Evolutionary conservation across 2,888 invertebrate genomes (phyloP).

Genomic region (Pterostichus niger): DNA sequence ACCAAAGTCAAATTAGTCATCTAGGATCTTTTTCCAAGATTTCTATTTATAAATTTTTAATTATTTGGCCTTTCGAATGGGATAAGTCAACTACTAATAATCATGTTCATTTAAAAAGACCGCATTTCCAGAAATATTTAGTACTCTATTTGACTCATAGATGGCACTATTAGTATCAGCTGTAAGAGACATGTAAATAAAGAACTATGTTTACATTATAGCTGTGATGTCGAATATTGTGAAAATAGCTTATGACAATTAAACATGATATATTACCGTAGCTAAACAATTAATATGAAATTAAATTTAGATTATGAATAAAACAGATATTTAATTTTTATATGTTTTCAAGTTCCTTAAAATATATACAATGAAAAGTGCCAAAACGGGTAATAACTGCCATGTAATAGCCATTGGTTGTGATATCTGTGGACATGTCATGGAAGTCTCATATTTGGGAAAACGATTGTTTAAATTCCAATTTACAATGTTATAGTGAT

Average conservation of each 20-base stretch:
- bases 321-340: not conserved
- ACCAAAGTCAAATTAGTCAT: too few species aligned
- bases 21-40: too few species aligned
- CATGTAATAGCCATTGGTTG: slow-evolving; percentile 36
- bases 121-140: too few species aligned
- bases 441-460: slow-evolving; percentile 59
- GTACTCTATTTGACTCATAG: not conserved
- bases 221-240: not conserved
- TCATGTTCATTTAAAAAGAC: too few species aligned
- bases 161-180: not conserved
- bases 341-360: too few species aligned
- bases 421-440: slow-evolving; percentile 60
- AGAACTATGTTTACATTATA: slow-evolving; percentile 34
- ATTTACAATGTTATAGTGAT: slow-evolving; percentile 55
- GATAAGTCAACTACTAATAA: too few species aligned
- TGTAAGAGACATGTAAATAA: slow-evolving; percentile 44
- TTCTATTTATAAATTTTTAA: too few species aligned
- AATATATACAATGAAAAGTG: slow-evolving; percentile 12
- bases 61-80: too few species aligned
- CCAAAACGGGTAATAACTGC: not conserved
- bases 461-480: slow-evolving; percentile 47
- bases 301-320: not conserved
- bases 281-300: not conserved
- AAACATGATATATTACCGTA: too few species aligned
- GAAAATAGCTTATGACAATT: too few species aligned